These are phyloP conservation scores for Sphaerophoria rueppellii DNA, from an alignment of 2,888 invertebrate species.

Conservation along the genomic window DNA sequence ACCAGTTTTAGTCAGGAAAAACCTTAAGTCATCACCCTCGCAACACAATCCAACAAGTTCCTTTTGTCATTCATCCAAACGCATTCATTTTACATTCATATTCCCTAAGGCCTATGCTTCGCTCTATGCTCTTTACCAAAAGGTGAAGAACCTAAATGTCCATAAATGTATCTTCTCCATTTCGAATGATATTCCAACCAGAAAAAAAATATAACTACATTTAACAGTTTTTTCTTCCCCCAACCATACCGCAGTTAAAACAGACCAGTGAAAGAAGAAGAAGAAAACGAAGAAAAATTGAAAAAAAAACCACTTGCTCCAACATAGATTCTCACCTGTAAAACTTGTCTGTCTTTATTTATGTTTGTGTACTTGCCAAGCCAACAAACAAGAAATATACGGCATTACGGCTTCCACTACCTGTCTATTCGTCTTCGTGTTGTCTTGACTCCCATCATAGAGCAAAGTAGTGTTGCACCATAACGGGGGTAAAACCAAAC, in stretches of 20 bases:
- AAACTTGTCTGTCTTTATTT: slow-evolving; percentile 26
- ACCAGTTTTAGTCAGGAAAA: slow-evolving; percentile 19
- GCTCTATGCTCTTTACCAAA: slow-evolving; percentile 29
- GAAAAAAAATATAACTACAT: slow-evolving; percentile 31
- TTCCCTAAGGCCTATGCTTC: not conserved
- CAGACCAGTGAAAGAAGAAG: not conserved
- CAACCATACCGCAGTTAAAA: not conserved
- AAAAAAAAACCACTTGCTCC: slow-evolving; percentile 48
- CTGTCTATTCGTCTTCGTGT: slow-evolving; percentile 21
- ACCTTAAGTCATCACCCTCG: slow-evolving; percentile 18
- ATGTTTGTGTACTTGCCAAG: not conserved
- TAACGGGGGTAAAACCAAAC: slow-evolving; percentile 59
- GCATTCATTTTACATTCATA: slow-evolving; percentile 41
- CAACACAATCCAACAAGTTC: slow-evolving; percentile 20
- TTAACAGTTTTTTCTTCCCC: slow-evolving; percentile 36
- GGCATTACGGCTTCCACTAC: slow-evolving; percentile 52
- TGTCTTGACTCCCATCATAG: slow-evolving; percentile 15
- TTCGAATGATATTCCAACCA: slow-evolving; percentile 34
- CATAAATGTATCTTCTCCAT: slow-evolving; percentile 58
- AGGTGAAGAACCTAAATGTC: slow-evolving; percentile 72
- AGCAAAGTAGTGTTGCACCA: slow-evolving; percentile 35
- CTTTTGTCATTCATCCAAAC: slow-evolving; percentile 21
- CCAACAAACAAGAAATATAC: slow-evolving; percentile 17
- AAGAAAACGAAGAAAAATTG: slow-evolving; percentile 51
- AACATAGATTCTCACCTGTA: slow-evolving; percentile 60